A percentile compares a stretch with the other conserved stretches of the same genome.
These are phyloP conservation scores for Drosophila eohydei DNA, from an alignment of 2,888 invertebrate genomes.

Conservation along the genomic window DNA sequence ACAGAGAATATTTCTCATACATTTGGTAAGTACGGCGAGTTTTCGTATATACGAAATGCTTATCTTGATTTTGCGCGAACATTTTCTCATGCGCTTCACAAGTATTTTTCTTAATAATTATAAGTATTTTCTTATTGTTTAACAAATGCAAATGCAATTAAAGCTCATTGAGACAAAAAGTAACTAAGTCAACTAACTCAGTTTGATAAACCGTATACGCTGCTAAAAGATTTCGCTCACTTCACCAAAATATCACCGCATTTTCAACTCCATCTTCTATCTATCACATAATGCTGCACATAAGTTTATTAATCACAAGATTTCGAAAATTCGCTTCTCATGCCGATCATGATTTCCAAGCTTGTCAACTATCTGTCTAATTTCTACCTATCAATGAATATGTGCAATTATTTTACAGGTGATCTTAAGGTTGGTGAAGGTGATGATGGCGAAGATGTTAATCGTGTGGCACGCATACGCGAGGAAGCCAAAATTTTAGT, in stretches of 20 bases:
- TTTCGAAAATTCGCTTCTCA: constrained; percentile 54
- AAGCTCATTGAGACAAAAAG: constrained; percentile 68
- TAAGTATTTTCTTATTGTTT: constrained; percentile 46
- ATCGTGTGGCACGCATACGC: constrained; percentile 74
- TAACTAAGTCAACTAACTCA: constrained; percentile 22
- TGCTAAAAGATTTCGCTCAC: constrained; percentile 48
- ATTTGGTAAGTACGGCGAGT: constrained; percentile 52
- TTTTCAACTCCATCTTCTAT: constrained; percentile 45
- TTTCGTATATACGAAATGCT: constrained; percentile 4
- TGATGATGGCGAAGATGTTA: constrained; percentile 53
- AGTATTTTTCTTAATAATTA: constrained; percentile 23
- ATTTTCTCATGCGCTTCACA: constrained; percentile 57
- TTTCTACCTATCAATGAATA: constrained; percentile 56
- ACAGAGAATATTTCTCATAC: constrained; percentile 39
- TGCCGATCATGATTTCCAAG: constrained; percentile 66
- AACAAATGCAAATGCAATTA: constrained; percentile 78
- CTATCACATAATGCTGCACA: constrained; percentile 51
- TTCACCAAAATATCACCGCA: constrained; percentile 60
- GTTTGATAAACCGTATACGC: constrained; percentile 26
- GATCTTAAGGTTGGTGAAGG: constrained; percentile 68
- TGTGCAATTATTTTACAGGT: constrained; percentile 79
- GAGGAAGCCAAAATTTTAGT: constrained; percentile 84
- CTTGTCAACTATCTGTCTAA: constrained; percentile 53
- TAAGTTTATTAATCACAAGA: constrained; percentile 17
- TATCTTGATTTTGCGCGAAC: constrained; percentile 49